A percentile compares a stretch with the other conserved stretches of the same genome.
Conservation (phyloP, 2,113 vertebrate species). For the Dendropsophus ebraccatus region DNA sequence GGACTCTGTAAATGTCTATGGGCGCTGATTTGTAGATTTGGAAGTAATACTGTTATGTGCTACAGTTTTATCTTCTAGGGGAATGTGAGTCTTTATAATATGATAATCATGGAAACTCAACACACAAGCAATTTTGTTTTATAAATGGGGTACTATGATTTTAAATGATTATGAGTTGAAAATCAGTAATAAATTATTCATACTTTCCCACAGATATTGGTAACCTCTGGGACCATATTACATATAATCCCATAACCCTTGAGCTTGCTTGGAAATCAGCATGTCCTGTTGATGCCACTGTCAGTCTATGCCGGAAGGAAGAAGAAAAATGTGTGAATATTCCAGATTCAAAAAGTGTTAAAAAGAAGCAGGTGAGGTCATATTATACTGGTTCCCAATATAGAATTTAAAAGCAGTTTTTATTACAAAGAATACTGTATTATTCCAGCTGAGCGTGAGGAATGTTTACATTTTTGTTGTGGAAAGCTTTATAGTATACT, state of each 20-base stretch:
- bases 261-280: conserved; percentile 77
- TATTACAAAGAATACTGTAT: too few relatives aligned
- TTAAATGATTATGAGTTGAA: too few relatives aligned
- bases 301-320: conserved; percentile 74
- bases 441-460: too few relatives aligned
- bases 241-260: conserved; percentile 75
- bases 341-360: conserved; percentile 67
- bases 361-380: conserved; percentile 72
- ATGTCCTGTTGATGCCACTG: conserved; percentile 73
- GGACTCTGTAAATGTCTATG: too few relatives aligned
- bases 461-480: too few relatives aligned
- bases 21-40: too few relatives aligned
- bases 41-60: too few relatives aligned
- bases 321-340: conserved; percentile 73
- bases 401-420: too few relatives aligned
- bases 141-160: neutral
- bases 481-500: too few relatives aligned
- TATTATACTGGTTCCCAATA: too few relatives aligned
- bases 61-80: too few relatives aligned
- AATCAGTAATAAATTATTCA: neutral
- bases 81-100: too few relatives aligned
- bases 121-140: neutral
- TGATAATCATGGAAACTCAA: neutral
- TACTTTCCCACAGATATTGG: conserved; percentile 72
- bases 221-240: conserved; percentile 79